Conservation (phyloP, 2,113 vertebrate species). For the Solenodon paradoxus region DNA sequence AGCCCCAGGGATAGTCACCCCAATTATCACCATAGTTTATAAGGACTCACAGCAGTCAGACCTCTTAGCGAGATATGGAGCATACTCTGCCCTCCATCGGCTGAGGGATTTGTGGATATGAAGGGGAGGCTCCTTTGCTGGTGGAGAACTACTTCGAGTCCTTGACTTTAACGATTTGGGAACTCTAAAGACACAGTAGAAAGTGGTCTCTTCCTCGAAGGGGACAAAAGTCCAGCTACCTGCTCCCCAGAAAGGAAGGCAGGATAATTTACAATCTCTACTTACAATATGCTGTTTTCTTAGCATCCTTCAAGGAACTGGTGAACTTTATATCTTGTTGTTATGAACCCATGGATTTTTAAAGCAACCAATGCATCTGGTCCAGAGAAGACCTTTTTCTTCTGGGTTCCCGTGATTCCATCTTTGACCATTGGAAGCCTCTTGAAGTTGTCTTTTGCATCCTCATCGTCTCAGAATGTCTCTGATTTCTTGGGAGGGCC, state of each 20-base stretch:
- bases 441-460: neutral
- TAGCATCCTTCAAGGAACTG: neutral
- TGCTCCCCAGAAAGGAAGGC: neutral
- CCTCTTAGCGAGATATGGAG: neutral
- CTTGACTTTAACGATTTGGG: neutral
- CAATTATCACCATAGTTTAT: no score
- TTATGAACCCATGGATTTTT: neutral
- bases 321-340: neutral
- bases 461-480: no score
- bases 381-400: neutral
- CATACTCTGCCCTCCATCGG: neutral
- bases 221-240: no score
- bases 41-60: neutral
- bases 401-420: neutral
- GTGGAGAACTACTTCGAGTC: neutral
- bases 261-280: neutral
- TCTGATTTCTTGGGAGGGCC: no score
- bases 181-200: neutral
- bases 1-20: neutral
- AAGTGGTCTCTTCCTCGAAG: accelerated
- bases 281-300: neutral
- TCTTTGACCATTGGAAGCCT: neutral
- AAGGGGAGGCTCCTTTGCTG: neutral
- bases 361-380: neutral
- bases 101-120: accelerated